Evolutionary conservation across 2,888 invertebrate species (phyloP).

Genomic region (Cephonodes hylas): DNA sequence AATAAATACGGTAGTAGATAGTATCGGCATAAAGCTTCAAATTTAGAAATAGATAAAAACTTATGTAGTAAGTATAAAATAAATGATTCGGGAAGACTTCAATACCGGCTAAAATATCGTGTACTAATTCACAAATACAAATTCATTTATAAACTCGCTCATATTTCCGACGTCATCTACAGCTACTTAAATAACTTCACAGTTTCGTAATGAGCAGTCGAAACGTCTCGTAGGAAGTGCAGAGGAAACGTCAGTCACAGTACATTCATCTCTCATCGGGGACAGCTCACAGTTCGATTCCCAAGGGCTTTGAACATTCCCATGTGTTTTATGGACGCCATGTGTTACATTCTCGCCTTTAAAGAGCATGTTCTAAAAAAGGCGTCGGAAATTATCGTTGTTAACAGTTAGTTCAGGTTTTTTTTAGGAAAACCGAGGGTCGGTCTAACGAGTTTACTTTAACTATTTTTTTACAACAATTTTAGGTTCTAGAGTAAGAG

Average conservation of each 20-base stretch:
- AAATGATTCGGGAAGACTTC: no score
- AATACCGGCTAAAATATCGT: not conserved
- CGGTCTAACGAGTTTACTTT: not conserved
- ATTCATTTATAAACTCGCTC: not conserved
- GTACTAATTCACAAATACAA: not conserved
- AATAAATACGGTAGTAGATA: no score
- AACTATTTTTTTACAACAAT: no score
- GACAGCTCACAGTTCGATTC: conserved; percentile 18
- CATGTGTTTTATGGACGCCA: conserved; percentile 23
- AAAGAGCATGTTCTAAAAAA: not conserved
- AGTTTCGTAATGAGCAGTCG: not conserved
- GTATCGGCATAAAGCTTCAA: no score
- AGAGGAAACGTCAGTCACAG: conserved; percentile 29
- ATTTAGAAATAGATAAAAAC: no score
- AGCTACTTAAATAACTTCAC: not conserved
- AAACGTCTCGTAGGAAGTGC: conserved; percentile 25
- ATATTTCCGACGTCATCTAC: no score
- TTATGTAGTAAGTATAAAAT: no score
- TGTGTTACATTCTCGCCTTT: conserved; percentile 16
- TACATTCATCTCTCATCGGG: conserved; percentile 34
- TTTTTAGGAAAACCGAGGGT: no score
- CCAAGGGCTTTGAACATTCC: conserved; percentile 21
- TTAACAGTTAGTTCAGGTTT: not conserved
- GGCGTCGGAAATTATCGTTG: not conserved
- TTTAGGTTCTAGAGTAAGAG: no score